Base-by-base conservation (phyloP, 64 coral and sea anemone genomes). In the Catalaphyllia jardinei region DNA sequence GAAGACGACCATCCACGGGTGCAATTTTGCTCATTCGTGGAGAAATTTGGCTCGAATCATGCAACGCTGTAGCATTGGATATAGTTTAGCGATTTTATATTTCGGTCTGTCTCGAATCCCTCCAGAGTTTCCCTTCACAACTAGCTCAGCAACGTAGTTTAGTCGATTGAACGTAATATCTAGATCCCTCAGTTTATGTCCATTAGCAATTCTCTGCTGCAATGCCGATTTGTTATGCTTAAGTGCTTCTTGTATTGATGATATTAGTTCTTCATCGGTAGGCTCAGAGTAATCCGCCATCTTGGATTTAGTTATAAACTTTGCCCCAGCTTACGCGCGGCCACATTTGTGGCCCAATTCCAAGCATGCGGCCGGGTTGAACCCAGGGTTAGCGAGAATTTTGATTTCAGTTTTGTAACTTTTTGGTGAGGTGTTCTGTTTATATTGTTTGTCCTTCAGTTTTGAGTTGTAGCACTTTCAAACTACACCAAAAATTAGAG, bases 21-120 rank as follows among this genome's bases (percentile, higher is more conserved):
- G 86, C 39, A 83, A 16, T 86, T n/a, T 89, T 94, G 60, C 92
- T 94, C 79, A 89, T 94, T 52, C 72, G 75, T 46, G 92, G 87
- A 15, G 77, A 82, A 39, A 5, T 31, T 76, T 89, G 10, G 82
- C 75, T 16, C 77, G 10, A 31, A 51, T 25, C 55, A 88, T 74
- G 35, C 28, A 39, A 71, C 69, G 73, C 61, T 88, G 11, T 22
- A 82, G 64, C 31, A 88, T n/a, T 73, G 86, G 91, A 19, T 62
- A 88, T 20, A 81, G 49, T 81, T 69, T 27, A 59, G 54, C 73
- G 15, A 93, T 10, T 15, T 80, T 71, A 42, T 88, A 39, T 71
- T 83, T 93, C 19, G n/a, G 19, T 29, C 42, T 51, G 29, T 82
- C 76, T 22, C 77, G 67, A 73, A 93, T 52, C 12, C 20, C 50